Percentiles rank a stretch among this genome's conserved stretches.
Conservation (phyloP, 2,888 invertebrate species). For the Leptopilina myrica region DNA sequence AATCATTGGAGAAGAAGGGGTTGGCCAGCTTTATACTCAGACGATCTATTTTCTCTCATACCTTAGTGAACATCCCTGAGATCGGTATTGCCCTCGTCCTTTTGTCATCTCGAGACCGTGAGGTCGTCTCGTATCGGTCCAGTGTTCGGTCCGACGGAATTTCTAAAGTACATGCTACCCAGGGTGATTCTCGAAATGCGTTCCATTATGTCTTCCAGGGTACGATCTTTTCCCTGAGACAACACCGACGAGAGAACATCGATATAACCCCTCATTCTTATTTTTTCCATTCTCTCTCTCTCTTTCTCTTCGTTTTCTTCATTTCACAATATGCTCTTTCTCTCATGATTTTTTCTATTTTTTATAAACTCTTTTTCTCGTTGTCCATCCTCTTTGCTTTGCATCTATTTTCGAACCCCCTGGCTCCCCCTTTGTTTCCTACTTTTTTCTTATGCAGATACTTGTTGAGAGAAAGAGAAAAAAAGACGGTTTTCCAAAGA, state of each 20-base stretch:
- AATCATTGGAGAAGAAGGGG: slow-evolving; percentile 35
- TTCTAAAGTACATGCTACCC: slow-evolving; percentile 54
- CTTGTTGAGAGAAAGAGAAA: too few relatives aligned
- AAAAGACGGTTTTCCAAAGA: too few relatives aligned
- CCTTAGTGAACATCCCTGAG: slow-evolving; percentile 52
- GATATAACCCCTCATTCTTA: slow-evolving; percentile 47
- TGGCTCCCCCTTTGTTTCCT: too few relatives aligned
- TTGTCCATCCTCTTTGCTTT: slow-evolving; percentile 12
- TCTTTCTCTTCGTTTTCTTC: background rate
- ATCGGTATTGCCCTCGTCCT: slow-evolving; percentile 56
- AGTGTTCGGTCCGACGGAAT: slow-evolving; percentile 50
- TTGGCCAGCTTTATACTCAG: slow-evolving; percentile 31
- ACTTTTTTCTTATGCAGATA: too few relatives aligned
- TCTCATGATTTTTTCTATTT: background rate
- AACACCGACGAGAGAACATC: slow-evolving; percentile 51
- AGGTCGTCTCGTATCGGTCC: slow-evolving; percentile 57
- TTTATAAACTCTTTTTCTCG: background rate
- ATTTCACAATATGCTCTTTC: background rate
- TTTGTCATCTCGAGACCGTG: slow-evolving; percentile 54
- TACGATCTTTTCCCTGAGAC: slow-evolving; percentile 50
- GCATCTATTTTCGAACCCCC: slow-evolving; percentile 14
- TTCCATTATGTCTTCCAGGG: slow-evolving; percentile 54
- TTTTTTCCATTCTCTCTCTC: background rate
- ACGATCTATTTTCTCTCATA: slow-evolving; percentile 52
- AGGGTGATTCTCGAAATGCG: slow-evolving; percentile 58